Evolutionary conservation across 30 jellyfish, hydroid and myxozoan genomes (phyloP).

Genomic region (Cassiopea xamachana): DNA sequence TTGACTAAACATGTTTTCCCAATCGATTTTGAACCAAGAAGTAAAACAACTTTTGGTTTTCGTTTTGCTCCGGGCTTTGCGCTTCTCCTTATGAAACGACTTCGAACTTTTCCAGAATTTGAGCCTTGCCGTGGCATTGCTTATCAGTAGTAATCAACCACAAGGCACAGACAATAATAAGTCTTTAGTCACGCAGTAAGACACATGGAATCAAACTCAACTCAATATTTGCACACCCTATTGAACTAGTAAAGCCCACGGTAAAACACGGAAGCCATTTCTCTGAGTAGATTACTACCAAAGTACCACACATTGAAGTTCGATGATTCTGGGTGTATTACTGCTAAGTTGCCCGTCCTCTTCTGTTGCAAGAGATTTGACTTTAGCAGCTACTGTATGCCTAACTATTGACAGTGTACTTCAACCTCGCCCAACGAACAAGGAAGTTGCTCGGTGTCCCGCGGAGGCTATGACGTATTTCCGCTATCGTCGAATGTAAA

Average conservation of each 20-base stretch:
- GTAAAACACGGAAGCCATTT: too few species aligned
- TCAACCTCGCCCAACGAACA: neutral
- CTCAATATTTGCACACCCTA: too few species aligned
- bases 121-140: conserved; percentile 55
- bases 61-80: conserved; percentile 75
- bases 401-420: too few species aligned
- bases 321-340: too few species aligned
- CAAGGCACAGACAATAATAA: neutral
- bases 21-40: conserved; percentile 53
- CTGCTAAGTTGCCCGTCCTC: too few species aligned
- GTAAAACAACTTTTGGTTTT: conserved; percentile 36
- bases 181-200: too few species aligned
- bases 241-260: too few species aligned
- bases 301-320: too few species aligned
- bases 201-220: too few species aligned
- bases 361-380: too few species aligned
- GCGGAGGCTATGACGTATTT: neutral
- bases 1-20: conserved; percentile 61
- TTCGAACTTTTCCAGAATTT: conserved; percentile 20
- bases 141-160: neutral
- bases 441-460: neutral
- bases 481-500: neutral
- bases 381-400: too few species aligned
- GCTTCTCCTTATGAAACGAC: conserved; percentile 57
- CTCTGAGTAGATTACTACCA: too few species aligned